Percentiles rank a stretch among this genome's conserved stretches.
phyloP scores from a whole-genome alignment of 2,888 invertebrate species.

The Heteropelma amictum region DNA sequence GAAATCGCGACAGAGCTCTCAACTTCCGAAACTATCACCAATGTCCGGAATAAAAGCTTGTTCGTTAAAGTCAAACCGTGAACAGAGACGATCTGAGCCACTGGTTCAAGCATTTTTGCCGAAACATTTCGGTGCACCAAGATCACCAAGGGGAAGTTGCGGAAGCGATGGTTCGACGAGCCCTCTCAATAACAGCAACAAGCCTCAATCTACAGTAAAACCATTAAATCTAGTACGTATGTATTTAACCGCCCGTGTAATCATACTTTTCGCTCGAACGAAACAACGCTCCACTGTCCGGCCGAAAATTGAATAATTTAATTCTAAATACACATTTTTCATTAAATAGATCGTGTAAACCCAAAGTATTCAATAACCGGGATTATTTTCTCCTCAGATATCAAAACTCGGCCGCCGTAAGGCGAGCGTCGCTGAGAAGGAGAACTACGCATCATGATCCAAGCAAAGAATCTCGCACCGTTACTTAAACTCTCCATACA shows the following conservation, averaged over 20 bases:
- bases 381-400: constrained; percentile 58
- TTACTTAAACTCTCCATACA: too few relatives aligned
- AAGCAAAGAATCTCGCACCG: neutral
- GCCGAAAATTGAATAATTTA: too few relatives aligned
- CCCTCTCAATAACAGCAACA: constrained; percentile 68
- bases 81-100: constrained; percentile 50
- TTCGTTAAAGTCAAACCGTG: constrained; percentile 32
- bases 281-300: too few relatives aligned
- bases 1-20: constrained; percentile 39
- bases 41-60: constrained; percentile 37
- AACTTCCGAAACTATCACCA: constrained; percentile 44
- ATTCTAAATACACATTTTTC: too few relatives aligned
- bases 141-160: constrained; percentile 38
- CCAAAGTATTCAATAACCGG: too few relatives aligned
- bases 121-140: constrained; percentile 32
- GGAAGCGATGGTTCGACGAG: constrained; percentile 58
- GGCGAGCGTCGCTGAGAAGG: constrained; percentile 65
- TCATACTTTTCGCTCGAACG: too few relatives aligned
- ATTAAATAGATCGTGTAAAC: neutral
- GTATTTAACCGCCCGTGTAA: too few relatives aligned
- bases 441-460: constrained; percentile 65
- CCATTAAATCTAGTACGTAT: constrained; percentile 67
- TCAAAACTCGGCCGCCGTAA: constrained; percentile 65
- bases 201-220: constrained; percentile 61
- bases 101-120: constrained; percentile 57